Base-by-base conservation (phyloP, 2,888 invertebrate genomes). In the Lasiommata megera region DNA sequence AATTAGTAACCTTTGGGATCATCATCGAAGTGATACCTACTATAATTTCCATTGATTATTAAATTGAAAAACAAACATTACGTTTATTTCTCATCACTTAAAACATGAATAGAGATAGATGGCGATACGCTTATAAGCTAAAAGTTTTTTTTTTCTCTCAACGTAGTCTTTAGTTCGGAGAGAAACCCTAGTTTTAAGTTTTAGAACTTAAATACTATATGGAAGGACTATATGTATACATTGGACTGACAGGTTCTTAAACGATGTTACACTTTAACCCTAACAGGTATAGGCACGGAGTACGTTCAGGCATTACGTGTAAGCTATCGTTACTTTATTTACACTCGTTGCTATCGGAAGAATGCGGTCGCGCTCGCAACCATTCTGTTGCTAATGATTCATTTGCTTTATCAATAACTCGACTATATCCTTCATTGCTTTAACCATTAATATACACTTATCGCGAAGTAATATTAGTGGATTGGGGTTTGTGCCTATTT, bases 341-440 rank as follows among this genome's bases (percentile, higher is more conserved):
- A 58, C 65, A 58, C 74, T 71, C 70, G 74, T 70, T 77, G 76
- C 77, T 84, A 86, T 85, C 82, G 73, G 63, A 68, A 82, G 86
- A 88, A 88, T 88, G 88, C 85, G 85, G 83, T 79, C 80, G 83
- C 69, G 71, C 70, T 70, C 75, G 73, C 74, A 73, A 75, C 65
- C 70, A 72, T 77, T 79, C 75, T 78, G 78, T 73, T 68, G 71
- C 68, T 80, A 82, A 85, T 88, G 85, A 87, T 75, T 86, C 84
- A 85, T 84, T 81, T 76, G 72, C 69, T 78, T 80, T 84, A 84
- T 83, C 82, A 82, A 82, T 82, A 77, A 76, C 61, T 64, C 64
- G 61, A 67, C 67, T 66, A 44, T 37, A 51, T 51, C 50, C 31
- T 50, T 63, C 28, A 40, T 54, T 50, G 44, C 37, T 47, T 57